Evolutionary conservation across 2,113 vertebrate genomes (phyloP).

Genomic region (Elgaria multicarinata): DNA sequence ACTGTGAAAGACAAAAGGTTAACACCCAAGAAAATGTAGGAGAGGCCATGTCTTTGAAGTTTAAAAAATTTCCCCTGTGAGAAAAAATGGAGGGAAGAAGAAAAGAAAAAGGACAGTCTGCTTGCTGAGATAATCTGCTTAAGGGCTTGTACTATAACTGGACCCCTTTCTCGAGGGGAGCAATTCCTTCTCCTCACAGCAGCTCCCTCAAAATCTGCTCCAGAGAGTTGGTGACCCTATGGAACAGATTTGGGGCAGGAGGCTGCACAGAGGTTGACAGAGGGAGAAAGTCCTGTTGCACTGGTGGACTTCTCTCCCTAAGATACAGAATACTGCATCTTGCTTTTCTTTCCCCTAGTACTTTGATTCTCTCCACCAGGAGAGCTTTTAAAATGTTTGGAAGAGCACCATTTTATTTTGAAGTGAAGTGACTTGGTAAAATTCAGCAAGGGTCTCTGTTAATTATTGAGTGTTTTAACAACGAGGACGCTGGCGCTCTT

Average conservation of each 20-base stretch:
- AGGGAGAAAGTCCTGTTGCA: no score
- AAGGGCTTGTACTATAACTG: not conserved
- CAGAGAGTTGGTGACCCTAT: no score
- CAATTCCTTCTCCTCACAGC: no score
- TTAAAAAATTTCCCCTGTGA: not conserved
- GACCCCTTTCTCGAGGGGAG: not conserved
- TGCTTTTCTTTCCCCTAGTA: not conserved
- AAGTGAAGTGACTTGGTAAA: slow-evolving; percentile 41
- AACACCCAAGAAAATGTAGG: not conserved
- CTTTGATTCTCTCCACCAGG: slow-evolving; percentile 21
- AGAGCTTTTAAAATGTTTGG: slow-evolving; percentile 24
- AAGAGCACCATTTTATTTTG: slow-evolving; percentile 49
- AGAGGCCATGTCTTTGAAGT: slow-evolving; percentile 11
- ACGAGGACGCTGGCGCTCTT: slow-evolving; percentile 54
- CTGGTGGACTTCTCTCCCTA: no score
- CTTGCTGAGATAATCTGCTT: not conserved
- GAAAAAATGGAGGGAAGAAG: no score
- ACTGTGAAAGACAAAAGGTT: not conserved
- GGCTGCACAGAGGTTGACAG: no score
- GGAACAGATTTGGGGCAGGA: no score
- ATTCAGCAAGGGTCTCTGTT: slow-evolving; percentile 52
- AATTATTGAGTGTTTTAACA: slow-evolving; percentile 58
- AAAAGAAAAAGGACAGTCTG: not conserved
- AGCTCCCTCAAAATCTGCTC: no score
- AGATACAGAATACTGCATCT: slow-evolving; percentile 1